Base-by-base conservation (phyloP, 2,113 vertebrate genomes). In the Dromiciops gliroides region DNA sequence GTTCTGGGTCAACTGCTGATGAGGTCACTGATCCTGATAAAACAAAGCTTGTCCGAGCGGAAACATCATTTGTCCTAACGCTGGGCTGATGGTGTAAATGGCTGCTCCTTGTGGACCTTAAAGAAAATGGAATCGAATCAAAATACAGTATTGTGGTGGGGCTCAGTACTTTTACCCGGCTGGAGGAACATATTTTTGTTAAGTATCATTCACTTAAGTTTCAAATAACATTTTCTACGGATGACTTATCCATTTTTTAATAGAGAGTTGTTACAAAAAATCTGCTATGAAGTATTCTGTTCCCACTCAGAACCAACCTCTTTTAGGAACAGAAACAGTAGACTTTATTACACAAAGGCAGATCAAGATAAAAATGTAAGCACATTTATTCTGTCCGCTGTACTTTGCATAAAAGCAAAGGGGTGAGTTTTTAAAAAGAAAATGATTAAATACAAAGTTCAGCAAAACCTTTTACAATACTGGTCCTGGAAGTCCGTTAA, bases 1-100 rank as follows among this genome's bases (percentile, higher is more conserved):
- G 99, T 99, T 99, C 99, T 98, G 99, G 99, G 99, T 99, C 99
- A 99, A 98, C 98, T 99, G 99, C 98, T 99, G 99, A 99, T 99
- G 99, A 99, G 99, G 99, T 99, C 99, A 99, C 99, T 98, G 99
- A 99, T 99, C 98, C 99, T 96, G 97, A 99, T 99, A 99, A 99
- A 99, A 99, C 99, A 99, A 99, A 99, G 98, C 98, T 98, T 99
- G 99, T 98, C 99, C 98, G 98, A 99, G 99, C 99, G 98, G 99
- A 98, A 99, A 99, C 98, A 98, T 99, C 98, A 99, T 99, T 99
- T 99, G 99, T 99, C 99, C 99, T 98, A 98, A 98, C 97, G 97
- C 89, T 91, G 97, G 98, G 98, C 97, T 98, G 98, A 98, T 98
- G 98, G 98, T 98, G 98, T 96, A 98, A 98, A 98, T 95, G 98